Evolutionary conservation across 2,113 vertebrate species (phyloP), one percentile per base, ranked within the genome.

Genomic region (Thinocorus orbignyianus): DNA sequence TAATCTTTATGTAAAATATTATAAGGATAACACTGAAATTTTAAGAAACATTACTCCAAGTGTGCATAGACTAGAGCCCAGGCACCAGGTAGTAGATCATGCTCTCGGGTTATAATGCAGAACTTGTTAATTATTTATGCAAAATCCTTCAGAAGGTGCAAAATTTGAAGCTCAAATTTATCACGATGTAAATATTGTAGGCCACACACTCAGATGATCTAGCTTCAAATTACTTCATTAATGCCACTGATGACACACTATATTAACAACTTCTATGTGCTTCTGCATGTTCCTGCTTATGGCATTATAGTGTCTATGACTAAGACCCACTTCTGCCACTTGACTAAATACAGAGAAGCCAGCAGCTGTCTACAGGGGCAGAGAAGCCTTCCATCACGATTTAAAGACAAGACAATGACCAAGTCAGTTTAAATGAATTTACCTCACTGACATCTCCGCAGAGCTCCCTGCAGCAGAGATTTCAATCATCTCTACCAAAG

Each of bases 231-330:
- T 1, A 55, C 33, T n/a, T 83, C 30, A 31, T 61, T 60, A 89
- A 51, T 11, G 46, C 42, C 71, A 31, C 16, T 13, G 12, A 17
- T 0, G 0, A 52, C 37, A 9, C 13, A 12, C 13, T 44, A 35
- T 41, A 7, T 62, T 39, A 87, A 70, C 57, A 65, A 9, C 17
- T 44, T 13, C 24, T 13, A 62, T 52, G 65, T 44, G 35, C 8
- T 96, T 64, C 69, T 37, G 22, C 44, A 61, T 49, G 11, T 13
- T 76, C 92, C n/a, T 77, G 54, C 60, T 90, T 74, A 51, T 51
- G 22, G 42, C 68, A 51, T 51, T 51, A 35, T 0, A 41, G 42
- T 13, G 71, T 28, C 71, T 7, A 13, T 28, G 62, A 83, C 30
- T 73, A 65, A 86, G 31, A 71, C 11, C 31, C 23, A 19, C 26